phyloP scores from a whole-genome alignment of 2,797 vertebrate genomes.

The Phaenicophaeus curvirostris region DNA sequence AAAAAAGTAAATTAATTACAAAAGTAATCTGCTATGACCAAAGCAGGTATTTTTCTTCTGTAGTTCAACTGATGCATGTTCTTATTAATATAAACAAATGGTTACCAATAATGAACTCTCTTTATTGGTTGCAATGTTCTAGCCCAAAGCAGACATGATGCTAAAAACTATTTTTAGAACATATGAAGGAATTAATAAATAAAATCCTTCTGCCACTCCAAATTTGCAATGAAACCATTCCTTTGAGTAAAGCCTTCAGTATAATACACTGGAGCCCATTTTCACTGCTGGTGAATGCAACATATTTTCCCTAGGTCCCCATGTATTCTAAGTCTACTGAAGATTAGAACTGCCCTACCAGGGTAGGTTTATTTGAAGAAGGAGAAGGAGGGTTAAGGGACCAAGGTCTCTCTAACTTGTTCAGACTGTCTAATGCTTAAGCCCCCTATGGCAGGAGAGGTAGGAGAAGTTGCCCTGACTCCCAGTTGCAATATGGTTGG shows the following conservation, averaged over 20 bases:
- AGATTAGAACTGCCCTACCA: background rate
- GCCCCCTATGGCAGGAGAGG: background rate
- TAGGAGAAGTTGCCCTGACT: background rate
- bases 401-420: background rate
- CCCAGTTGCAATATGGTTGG: background rate
- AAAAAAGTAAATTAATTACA: background rate
- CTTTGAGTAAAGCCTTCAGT: background rate
- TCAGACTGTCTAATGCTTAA: background rate
- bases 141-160: background rate
- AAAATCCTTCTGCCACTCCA: slow-evolving; percentile 1
- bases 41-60: slow-evolving; percentile 19
- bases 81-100: background rate
- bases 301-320: background rate
- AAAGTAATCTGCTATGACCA: slow-evolving; percentile 24
- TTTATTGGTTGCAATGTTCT: background rate
- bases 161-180: slow-evolving; percentile 14
- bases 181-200: background rate
- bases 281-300: background rate
- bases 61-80: background rate
- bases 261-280: background rate
- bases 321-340: background rate
- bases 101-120: background rate
- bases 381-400: background rate
- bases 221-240: background rate
- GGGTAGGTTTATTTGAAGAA: background rate